Evolutionary conservation across 1,140 invertebrate genomes (phyloP).

Genomic region (Mycetomoellerius zeteki): DNA sequence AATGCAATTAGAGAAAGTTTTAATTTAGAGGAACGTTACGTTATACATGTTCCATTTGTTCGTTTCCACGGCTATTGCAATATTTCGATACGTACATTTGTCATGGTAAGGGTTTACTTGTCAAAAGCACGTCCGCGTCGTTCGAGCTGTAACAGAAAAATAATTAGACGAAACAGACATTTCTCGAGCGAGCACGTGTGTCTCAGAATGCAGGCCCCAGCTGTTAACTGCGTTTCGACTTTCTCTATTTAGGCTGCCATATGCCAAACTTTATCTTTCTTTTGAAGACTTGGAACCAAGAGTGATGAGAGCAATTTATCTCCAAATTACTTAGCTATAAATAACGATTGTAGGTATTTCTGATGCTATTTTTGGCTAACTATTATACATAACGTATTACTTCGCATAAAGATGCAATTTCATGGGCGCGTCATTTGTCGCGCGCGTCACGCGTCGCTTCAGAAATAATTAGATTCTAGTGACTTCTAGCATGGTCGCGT

Average conservation of each 20-base stretch:
- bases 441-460: too few species aligned
- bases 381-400: background rate
- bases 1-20: conserved; percentile 6
- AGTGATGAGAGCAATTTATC: conserved; percentile 49
- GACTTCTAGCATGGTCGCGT: too few species aligned
- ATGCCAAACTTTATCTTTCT: conserved; percentile 64
- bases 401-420: too few species aligned
- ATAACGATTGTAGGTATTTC: conserved; percentile 35
- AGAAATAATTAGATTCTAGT: too few species aligned
- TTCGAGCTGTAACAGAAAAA: conserved; percentile 31
- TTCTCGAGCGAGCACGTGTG: conserved; percentile 65
- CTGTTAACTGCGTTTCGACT: conserved; percentile 54
- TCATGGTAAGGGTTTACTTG: conserved; percentile 37
- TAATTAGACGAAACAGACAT: conserved; percentile 70
- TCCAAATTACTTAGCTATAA: conserved; percentile 49
- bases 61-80: background rate
- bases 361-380: conserved; percentile 1
- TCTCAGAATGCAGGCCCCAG: conserved; percentile 60
- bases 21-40: background rate
- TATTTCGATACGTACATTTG: conserved; percentile 19
- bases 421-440: too few species aligned
- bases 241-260: conserved; percentile 66
- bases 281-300: conserved; percentile 16
- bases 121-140: conserved; percentile 14
- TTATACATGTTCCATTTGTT: background rate